These are phyloP conservation scores for Anoplius nigerrimus DNA, from an alignment of 2,888 invertebrate species.

Conservation along the genomic window DNA sequence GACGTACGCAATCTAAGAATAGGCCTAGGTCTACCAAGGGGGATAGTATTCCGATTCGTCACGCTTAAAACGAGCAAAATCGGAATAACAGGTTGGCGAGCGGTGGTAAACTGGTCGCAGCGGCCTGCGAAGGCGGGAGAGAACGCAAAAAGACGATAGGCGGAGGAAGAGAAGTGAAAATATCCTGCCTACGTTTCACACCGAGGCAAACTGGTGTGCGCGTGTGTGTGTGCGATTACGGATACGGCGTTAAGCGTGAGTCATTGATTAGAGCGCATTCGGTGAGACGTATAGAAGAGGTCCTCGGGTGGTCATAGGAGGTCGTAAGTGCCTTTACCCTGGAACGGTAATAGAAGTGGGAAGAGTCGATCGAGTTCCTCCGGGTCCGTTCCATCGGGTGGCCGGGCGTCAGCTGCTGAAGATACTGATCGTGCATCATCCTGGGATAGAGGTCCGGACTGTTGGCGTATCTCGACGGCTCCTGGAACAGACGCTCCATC, in stretches of 20 bases:
- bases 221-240: no score
- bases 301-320: constrained; percentile 31
- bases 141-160: constrained; percentile 6
- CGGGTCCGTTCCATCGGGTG: constrained; percentile 58
- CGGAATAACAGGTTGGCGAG: background rate
- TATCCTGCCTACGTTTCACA: constrained; percentile 63
- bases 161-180: constrained; percentile 11
- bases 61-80: no score
- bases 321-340: constrained; percentile 65
- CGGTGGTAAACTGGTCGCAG: constrained; percentile 5
- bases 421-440: constrained; percentile 54
- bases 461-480: constrained; percentile 60
- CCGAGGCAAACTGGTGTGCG: constrained; percentile 67
- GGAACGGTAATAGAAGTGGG: constrained; percentile 69
- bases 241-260: constrained; percentile 33
- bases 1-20: no score
- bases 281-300: constrained; percentile 17
- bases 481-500: constrained; percentile 67
- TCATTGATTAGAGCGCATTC: constrained; percentile 26
- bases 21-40: no score
- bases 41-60: no score
- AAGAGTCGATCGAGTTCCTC: constrained; percentile 68
- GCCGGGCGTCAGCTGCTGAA: constrained; percentile 46
- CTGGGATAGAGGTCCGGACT: constrained; percentile 68
- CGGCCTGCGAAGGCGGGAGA: constrained; percentile 7